phyloP scores from a whole-genome alignment of 2,113 vertebrate genomes.

The Pseudopipra pipra region DNA sequence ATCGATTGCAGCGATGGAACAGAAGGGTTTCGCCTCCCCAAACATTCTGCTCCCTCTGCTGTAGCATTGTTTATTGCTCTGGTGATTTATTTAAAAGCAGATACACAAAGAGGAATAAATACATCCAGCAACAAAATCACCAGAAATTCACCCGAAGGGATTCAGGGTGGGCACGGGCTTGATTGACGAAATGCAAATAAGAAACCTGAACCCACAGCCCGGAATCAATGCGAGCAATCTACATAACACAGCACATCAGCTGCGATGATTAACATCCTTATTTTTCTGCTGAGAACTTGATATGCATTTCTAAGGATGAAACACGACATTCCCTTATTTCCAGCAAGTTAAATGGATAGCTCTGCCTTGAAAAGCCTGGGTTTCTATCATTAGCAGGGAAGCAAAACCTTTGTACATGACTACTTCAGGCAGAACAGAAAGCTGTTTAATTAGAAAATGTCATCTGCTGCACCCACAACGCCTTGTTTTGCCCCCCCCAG shows the following conservation, averaged over 20 bases:
- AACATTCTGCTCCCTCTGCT: slow-evolving; percentile 25
- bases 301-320: background rate
- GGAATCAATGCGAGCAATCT: slow-evolving; percentile 8
- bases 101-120: slow-evolving; percentile 65
- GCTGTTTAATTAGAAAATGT: slow-evolving; percentile 45
- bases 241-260: background rate
- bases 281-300: slow-evolving; percentile 46
- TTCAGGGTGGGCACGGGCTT: slow-evolving; percentile 20
- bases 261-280: slow-evolving; percentile 14
- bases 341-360: background rate
- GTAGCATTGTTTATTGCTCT: background rate
- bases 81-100: slow-evolving; percentile 8
- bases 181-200: slow-evolving; percentile 38
- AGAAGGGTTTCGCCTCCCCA: background rate
- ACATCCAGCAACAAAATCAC: slow-evolving; percentile 54
- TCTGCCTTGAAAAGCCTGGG: background rate
- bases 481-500: background rate
- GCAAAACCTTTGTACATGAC: background rate
- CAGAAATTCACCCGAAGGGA: slow-evolving; percentile 45
- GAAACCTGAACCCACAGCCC: slow-evolving; percentile 17
- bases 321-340: background rate
- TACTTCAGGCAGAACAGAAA: slow-evolving; percentile 58
- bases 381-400: background rate
- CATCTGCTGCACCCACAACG: background rate
- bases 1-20: background rate